Percentiles rank a stretch among this genome's conserved stretches.
These are phyloP conservation scores for Salvator merianae DNA, from an alignment of 2,113 vertebrate species.

Conservation along the genomic window DNA sequence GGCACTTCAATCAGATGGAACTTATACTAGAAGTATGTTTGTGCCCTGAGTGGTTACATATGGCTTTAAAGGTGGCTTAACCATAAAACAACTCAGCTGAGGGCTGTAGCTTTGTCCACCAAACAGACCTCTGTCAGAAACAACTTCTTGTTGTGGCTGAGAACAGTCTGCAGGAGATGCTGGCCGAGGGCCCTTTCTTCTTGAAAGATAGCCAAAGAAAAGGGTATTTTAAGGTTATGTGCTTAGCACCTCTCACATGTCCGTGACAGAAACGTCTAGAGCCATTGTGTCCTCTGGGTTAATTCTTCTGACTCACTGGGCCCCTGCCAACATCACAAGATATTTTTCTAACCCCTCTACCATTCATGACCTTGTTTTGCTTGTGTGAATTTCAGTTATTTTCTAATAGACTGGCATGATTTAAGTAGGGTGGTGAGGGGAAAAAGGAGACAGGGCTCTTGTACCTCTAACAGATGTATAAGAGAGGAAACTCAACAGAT, in stretches of 20 bases:
- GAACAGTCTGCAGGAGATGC: not conserved
- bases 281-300: not conserved
- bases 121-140: not conserved
- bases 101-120: not conserved
- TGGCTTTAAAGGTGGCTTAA: not conserved
- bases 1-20: not conserved
- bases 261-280: not conserved
- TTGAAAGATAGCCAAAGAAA: not conserved
- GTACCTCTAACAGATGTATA: too few species aligned
- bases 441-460: too few species aligned
- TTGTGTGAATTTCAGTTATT: not conserved
- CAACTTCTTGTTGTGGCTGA: not conserved
- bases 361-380: not conserved
- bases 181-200: not conserved
- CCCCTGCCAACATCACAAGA: not conserved
- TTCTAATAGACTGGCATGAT: not conserved
- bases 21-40: too few species aligned
- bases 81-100: not conserved
- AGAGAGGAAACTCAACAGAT: too few species aligned
- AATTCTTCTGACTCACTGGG: not conserved
- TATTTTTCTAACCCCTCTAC: not conserved
- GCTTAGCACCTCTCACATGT: not conserved
- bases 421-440: too few species aligned
- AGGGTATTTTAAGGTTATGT: not conserved
- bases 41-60: not conserved